Percentiles rank a stretch among this genome's conserved stretches.
phyloP scores from a whole-genome alignment of 1,140 invertebrate species.

The Goniozus legneri region DNA sequence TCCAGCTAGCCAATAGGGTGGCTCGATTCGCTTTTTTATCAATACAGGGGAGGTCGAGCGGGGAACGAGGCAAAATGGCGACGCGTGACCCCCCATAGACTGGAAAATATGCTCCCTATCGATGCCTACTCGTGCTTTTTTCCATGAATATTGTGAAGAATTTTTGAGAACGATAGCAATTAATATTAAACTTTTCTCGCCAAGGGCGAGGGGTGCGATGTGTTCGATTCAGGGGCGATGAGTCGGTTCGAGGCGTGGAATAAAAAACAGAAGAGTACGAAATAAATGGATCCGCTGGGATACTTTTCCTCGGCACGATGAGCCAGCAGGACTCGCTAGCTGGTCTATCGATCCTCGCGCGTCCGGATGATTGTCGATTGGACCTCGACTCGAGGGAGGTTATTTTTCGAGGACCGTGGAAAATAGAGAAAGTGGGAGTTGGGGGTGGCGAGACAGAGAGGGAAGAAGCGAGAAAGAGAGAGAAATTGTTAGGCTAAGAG shows the following conservation, averaged over 20 bases:
- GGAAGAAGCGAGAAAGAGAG: slow-evolving; percentile 8
- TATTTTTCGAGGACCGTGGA: slow-evolving; percentile 1
- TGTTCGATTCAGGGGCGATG: too few relatives aligned
- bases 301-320: slow-evolving; percentile 19
- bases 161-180: not conserved
- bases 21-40: slow-evolving; percentile 47
- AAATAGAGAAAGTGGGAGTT: not conserved
- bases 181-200: too few relatives aligned
- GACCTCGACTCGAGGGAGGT: too few relatives aligned
- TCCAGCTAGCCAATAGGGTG: slow-evolving; percentile 47
- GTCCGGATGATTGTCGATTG: too few relatives aligned
- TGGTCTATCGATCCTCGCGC: slow-evolving; percentile 22
- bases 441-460: not conserved
- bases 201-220: not conserved
- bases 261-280: too few relatives aligned
- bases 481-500: slow-evolving; percentile 36
- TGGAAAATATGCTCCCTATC: too few relatives aligned
- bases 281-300: too few relatives aligned
- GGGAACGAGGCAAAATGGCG: slow-evolving; percentile 47
- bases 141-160: not conserved
- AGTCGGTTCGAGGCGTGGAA: too few relatives aligned
- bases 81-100: too few relatives aligned
- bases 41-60: slow-evolving; percentile 39
- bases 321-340: slow-evolving; percentile 15
- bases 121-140: too few relatives aligned